Conservation (phyloP, 2,888 invertebrate species). For the Aleiodes alternator region DNA sequence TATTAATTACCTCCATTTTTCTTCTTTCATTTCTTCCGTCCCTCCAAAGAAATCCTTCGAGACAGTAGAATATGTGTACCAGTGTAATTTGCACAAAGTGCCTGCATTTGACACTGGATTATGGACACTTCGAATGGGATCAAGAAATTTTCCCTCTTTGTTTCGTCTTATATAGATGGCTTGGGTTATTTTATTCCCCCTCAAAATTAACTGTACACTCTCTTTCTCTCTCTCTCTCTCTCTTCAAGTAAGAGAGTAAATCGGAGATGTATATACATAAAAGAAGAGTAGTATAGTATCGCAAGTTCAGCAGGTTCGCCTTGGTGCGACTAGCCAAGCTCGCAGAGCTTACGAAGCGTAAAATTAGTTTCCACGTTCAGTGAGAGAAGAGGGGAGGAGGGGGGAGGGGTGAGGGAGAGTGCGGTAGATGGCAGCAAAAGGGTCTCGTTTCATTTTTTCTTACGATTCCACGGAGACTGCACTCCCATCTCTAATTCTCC, state of each 20-base stretch:
- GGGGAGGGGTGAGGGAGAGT: not conserved
- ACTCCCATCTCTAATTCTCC: conserved; percentile 14
- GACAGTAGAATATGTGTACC: too few species aligned
- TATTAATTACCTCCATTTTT: not conserved
- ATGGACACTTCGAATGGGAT: too few species aligned
- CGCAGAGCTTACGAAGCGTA: conserved; percentile 60
- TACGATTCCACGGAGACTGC: conserved; percentile 44
- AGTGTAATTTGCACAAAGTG: too few species aligned
- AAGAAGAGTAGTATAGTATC: conserved; percentile 46
- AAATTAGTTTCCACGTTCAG: conserved; percentile 60
- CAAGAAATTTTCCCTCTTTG: not conserved
- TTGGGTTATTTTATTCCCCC: conserved; percentile 11
- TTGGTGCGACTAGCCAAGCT: conserved; percentile 51
- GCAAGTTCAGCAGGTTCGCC: conserved; percentile 56
- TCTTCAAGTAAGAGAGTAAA: conserved; percentile 39
- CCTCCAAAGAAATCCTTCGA: too few species aligned
- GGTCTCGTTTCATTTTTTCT: conserved; percentile 49
- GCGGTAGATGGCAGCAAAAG: conserved; percentile 33
- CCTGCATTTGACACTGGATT: too few species aligned
- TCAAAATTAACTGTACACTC: conserved; percentile 24
- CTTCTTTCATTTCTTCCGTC: too few species aligned
- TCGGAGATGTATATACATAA: conserved; percentile 42
- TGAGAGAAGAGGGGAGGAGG: conserved; percentile 46
- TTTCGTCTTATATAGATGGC: conserved; percentile 11
- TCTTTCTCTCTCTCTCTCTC: not conserved